phyloP scores from a whole-genome alignment of 2,888 invertebrate genomes.

The Drosophila villosipedis region DNA sequence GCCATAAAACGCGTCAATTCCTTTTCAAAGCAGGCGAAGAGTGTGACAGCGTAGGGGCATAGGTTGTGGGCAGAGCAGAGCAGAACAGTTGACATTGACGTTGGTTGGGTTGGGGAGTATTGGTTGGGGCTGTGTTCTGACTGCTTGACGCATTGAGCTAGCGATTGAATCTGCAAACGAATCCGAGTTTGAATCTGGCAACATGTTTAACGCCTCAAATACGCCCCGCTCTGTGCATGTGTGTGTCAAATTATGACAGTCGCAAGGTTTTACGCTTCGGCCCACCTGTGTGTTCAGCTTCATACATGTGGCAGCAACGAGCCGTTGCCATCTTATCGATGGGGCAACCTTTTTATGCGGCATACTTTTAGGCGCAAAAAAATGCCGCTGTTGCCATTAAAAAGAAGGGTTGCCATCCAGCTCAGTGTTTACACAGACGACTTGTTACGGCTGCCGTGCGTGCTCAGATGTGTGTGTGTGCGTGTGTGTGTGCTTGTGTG shows the following conservation, averaged over 20 bases:
- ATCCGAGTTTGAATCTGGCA: constrained; percentile 42
- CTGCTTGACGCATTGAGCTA: constrained; percentile 58
- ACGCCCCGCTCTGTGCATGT: constrained; percentile 17
- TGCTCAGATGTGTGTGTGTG: constrained; percentile 1
- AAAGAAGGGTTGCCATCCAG: constrained; percentile 40
- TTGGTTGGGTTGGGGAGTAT: constrained; percentile 15
- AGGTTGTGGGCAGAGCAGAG: constrained; percentile 5
- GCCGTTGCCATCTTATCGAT: constrained; percentile 54
- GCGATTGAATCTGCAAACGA: constrained; percentile 66
- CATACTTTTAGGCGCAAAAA: constrained; percentile 65
- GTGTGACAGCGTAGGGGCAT: not conserved
- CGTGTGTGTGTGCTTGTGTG: constrained; percentile 6
- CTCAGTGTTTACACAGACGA: constrained; percentile 58
- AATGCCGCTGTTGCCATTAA: constrained; percentile 48
- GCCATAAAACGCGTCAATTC: constrained; percentile 56
- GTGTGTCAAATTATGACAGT: constrained; percentile 72
- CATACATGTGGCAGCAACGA: constrained; percentile 29
- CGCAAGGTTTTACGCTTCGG: constrained; percentile 52
- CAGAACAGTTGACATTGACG: constrained; percentile 60
- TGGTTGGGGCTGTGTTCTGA: constrained; percentile 18
- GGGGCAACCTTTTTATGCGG: constrained; percentile 58
- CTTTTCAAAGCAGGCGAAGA: not conserved
- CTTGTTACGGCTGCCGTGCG: constrained; percentile 48
- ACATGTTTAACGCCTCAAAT: constrained; percentile 52
- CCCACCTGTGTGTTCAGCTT: constrained; percentile 32